phyloP scores from a whole-genome alignment of 1,140 invertebrate genomes.

The Hylyphantes graminicola region DNA sequence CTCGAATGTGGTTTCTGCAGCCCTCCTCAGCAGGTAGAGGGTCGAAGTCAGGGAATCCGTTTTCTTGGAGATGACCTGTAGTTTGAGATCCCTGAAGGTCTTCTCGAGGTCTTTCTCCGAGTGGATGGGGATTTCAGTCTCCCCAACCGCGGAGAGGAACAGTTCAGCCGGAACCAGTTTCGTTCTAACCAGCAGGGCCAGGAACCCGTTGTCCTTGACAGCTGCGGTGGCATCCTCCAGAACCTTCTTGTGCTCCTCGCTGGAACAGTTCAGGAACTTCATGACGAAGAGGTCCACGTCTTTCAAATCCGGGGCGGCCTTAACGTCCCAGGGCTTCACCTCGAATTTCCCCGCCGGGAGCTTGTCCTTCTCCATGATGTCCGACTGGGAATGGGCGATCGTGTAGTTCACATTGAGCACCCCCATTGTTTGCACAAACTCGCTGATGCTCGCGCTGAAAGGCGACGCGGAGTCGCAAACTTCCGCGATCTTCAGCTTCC shows the following conservation, averaged over 20 bases:
- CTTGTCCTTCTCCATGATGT: slow-evolving; percentile 65
- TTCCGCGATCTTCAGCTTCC: slow-evolving; percentile 84
- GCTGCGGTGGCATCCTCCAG: slow-evolving; percentile 68
- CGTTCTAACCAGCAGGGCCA: slow-evolving; percentile 80
- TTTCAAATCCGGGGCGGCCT: slow-evolving; percentile 58
- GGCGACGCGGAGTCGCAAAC: slow-evolving; percentile 67
- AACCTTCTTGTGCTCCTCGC: slow-evolving; percentile 65
- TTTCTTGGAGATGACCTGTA: slow-evolving; percentile 64
- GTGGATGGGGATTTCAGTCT: slow-evolving; percentile 26
- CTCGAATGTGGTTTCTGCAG: slow-evolving; percentile 48
- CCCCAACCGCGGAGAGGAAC: slow-evolving; percentile 62
- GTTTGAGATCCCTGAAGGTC: slow-evolving; percentile 57
- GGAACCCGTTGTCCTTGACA: slow-evolving; percentile 78
- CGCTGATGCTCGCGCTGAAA: slow-evolving; percentile 64
- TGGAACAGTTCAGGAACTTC: slow-evolving; percentile 65
- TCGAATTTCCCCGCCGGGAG: slow-evolving; percentile 65
- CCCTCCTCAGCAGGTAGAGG: slow-evolving; percentile 65
- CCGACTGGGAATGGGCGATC: slow-evolving; percentile 64
- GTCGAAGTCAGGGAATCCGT: slow-evolving; percentile 66
- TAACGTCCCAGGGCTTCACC: slow-evolving; percentile 65
- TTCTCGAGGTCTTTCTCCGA: slow-evolving; percentile 45
- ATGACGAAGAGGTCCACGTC: slow-evolving; percentile 66
- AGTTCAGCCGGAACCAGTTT: slow-evolving; percentile 68
- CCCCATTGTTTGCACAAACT: slow-evolving; percentile 65
- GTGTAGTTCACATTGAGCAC: slow-evolving; percentile 68